Base-by-base conservation (phyloP, 2,888 invertebrate species). In the Caenorhabditis doughertyi region DNA sequence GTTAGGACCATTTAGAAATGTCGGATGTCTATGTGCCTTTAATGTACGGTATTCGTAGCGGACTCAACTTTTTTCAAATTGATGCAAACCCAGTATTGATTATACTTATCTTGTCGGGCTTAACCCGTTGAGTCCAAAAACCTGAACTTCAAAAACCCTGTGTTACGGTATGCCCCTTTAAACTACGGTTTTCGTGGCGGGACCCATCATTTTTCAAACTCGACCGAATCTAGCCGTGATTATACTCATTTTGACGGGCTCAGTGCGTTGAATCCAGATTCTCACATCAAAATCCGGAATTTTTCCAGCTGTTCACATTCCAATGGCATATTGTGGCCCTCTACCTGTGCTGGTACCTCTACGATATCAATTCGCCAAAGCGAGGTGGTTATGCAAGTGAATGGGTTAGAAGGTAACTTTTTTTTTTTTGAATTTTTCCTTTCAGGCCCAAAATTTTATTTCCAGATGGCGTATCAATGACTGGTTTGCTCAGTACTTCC, bases 401-500 rank as follows among this genome's bases (percentile, higher is more conserved):
- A 2, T 95, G 95, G 95, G 94, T 95, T n/a, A n/a, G n/a, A n/a
- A n/a, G n/a, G n/a, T n/a, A n/a, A n/a, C n/a, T n/a, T n/a, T n/a
- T n/a, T n/a, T n/a, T n/a, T n/a, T n/a, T n/a, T n/a, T n/a, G n/a
- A n/a, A n/a, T n/a, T n/a, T n/a, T n/a, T n/a, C n/a, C 90, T 93
- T 94, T 70, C 94, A 93, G 77, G 95, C 96, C 90, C 93, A 94
- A 47, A 93, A 95, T 11, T 85, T 81, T 83, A 58, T 72, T 8
- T 49, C 74, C 25, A 60, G 79, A 67, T 76, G 82, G 83, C 27
- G 70, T 29, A 93, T 95, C 92, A 96, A 96, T 95, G 89, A 89
- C 49, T 94, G 95, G 91, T 95, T 95, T 92, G 93, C 95, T 27
- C 94, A 95, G 85, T 98, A 96, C 92, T 98, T 91, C 27, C 97